Conservation (phyloP, 1,140 invertebrate genomes). For the Calliphora vicina region DNA sequence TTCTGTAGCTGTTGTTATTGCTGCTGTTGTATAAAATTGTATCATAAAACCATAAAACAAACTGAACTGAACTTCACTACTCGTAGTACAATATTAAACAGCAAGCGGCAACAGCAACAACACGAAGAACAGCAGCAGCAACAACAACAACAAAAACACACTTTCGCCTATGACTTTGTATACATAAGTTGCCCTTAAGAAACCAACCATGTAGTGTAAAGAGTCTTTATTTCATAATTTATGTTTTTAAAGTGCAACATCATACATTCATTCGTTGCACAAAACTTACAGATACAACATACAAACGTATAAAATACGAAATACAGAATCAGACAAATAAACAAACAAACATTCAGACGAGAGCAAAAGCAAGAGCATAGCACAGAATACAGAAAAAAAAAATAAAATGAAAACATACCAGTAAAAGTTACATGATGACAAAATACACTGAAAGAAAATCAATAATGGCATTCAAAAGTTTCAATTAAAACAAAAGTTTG, state of each 20-base stretch:
- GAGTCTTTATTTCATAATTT: slow-evolving; percentile 35
- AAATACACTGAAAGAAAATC: background rate
- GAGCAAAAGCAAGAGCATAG: background rate
- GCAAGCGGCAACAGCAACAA: background rate
- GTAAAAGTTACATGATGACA: background rate
- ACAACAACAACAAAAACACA: slow-evolving; percentile 18
- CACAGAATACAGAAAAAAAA: background rate
- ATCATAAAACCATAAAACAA: slow-evolving; percentile 35
- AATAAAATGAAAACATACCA: background rate
- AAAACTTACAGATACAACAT: background rate
- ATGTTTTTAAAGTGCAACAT: slow-evolving; percentile 34
- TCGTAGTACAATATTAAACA: too few relatives aligned
- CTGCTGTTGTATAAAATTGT: slow-evolving; percentile 7
- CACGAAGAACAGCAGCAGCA: background rate
- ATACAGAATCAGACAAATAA: background rate
- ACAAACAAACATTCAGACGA: background rate
- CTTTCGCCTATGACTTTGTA: slow-evolving; percentile 34
- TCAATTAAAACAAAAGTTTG: too few relatives aligned
- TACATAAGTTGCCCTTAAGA: slow-evolving; percentile 29
- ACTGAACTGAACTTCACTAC: background rate
- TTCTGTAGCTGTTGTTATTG: background rate
- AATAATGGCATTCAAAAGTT: too few relatives aligned
- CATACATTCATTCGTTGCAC: background rate
- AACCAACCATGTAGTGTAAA: slow-evolving; percentile 32
- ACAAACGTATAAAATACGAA: background rate